These are phyloP conservation scores for Xenotilapia caudafasciata DNA, from an alignment of 2,113 vertebrate species.

Conservation along the genomic window DNA sequence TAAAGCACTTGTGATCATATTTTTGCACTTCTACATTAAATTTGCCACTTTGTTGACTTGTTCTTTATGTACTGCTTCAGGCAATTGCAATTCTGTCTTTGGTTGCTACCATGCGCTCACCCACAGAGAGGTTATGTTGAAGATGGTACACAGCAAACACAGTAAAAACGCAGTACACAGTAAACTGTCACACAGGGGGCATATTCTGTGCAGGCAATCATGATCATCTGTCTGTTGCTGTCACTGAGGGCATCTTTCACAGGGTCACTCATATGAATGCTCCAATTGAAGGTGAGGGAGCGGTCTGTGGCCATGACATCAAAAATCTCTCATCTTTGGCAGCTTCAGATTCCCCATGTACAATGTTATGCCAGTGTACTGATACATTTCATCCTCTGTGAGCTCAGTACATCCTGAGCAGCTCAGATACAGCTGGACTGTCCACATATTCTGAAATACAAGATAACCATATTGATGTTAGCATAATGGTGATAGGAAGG, in stretches of 20 bases:
- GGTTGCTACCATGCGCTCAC: neutral
- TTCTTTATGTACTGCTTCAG: neutral
- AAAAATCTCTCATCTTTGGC: neutral
- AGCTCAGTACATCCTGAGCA: neutral
- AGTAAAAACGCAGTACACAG: neutral
- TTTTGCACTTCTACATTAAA: neutral
- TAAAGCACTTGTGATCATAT: neutral
- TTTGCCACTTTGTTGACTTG: neutral
- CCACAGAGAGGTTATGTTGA: neutral
- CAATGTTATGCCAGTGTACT: neutral
- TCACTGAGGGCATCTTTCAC: neutral
- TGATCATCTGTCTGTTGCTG: neutral
- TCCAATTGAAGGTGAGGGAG: neutral
- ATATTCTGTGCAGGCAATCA: neutral
- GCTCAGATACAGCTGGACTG: neutral
- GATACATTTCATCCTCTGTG: neutral
- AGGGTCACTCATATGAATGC: neutral
- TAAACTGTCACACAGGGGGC: fast-evolving
- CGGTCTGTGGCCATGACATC: neutral
- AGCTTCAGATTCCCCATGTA: neutral
- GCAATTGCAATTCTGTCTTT: neutral
- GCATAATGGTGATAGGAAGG: neutral
- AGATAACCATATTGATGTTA: neutral
- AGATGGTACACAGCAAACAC: neutral
- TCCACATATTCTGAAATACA: neutral